Percentiles rank a stretch among this genome's conserved stretches.
Evolutionary conservation across 1,140 invertebrate species (phyloP).

Genomic region (Epicauta chinensis): DNA sequence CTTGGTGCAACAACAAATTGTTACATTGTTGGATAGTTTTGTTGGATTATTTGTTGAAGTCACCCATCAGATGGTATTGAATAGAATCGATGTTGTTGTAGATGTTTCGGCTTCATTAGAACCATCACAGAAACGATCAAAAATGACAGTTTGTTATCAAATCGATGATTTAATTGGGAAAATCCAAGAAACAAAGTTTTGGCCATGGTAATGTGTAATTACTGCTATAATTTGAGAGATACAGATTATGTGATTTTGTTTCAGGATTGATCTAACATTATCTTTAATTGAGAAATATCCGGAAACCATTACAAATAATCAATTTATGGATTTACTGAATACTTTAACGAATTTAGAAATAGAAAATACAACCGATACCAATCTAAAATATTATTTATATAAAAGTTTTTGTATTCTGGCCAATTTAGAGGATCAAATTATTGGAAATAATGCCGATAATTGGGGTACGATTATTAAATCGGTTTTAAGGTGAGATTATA

Average conservation of each 20-base stretch:
- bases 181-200: slow-evolving; percentile 28
- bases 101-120: not conserved
- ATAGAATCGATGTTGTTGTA: too few species aligned
- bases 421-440: slow-evolving; percentile 19
- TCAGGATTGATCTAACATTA: slow-evolving; percentile 27
- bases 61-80: slow-evolving; percentile 26
- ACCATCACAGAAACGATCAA: slow-evolving; percentile 17
- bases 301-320: slow-evolving; percentile 33
- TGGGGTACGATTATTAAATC: slow-evolving; percentile 45
- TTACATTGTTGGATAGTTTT: slow-evolving; percentile 22
- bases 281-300: slow-evolving; percentile 40
- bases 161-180: slow-evolving; percentile 22
- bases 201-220: slow-evolving; percentile 30
- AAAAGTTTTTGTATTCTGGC: slow-evolving; percentile 22
- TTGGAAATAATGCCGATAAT: slow-evolving; percentile 26
- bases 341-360: slow-evolving; percentile 37
- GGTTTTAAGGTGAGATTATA: slow-evolving; percentile 41
- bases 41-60: slow-evolving; percentile 31
- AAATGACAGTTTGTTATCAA: slow-evolving; percentile 12
- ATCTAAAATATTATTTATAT: slow-evolving; percentile 13
- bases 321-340: slow-evolving; percentile 40
- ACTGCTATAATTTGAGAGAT: not conserved
- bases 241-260: slow-evolving; percentile 9
- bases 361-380: slow-evolving; percentile 34
- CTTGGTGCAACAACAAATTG: slow-evolving; percentile 8